Conservation (phyloP, 1,140 invertebrate species). For the Diorhabda elongata region DNA sequence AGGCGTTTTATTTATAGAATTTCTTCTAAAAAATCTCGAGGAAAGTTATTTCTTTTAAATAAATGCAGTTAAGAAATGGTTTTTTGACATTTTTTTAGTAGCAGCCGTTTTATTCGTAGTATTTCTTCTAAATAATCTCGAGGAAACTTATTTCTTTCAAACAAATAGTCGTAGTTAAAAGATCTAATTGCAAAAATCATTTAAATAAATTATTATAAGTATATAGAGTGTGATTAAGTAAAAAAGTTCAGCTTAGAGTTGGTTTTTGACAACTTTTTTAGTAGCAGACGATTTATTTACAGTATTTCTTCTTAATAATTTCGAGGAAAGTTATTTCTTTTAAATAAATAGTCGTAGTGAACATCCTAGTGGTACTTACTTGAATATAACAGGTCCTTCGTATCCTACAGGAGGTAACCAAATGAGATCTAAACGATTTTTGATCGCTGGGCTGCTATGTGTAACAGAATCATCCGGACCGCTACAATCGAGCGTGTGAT, state of each 20-base stretch:
- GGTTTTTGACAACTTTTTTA: too few relatives aligned
- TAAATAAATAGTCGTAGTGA: not conserved
- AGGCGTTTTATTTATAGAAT: too few relatives aligned
- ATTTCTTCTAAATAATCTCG: too few relatives aligned
- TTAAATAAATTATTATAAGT: too few relatives aligned
- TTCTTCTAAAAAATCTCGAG: not conserved
- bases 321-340: too few relatives aligned
- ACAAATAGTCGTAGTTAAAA: too few relatives aligned
- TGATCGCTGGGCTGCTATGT: slow-evolving; percentile 59
- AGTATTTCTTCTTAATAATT: too few relatives aligned
- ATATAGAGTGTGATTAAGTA: too few relatives aligned
- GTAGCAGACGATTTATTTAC: too few relatives aligned
- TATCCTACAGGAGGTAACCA: slow-evolving; percentile 69
- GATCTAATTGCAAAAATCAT: too few relatives aligned
- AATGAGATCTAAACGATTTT: slow-evolving; percentile 61
- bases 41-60: slow-evolving; percentile 50
- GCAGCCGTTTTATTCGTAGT: not conserved
- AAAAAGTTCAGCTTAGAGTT: too few relatives aligned
- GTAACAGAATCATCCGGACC: slow-evolving; percentile 61
- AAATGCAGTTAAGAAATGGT: slow-evolving; percentile 61
- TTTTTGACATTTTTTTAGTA: slow-evolving; percentile 3
- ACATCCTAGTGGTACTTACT: slow-evolving; percentile 54
- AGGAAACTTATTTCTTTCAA: too few relatives aligned
- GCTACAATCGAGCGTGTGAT: slow-evolving; percentile 59
- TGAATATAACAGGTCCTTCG: slow-evolving; percentile 68